phyloP scores from a whole-genome alignment of 2,888 invertebrate species.

The Silvanus unidentatus region DNA sequence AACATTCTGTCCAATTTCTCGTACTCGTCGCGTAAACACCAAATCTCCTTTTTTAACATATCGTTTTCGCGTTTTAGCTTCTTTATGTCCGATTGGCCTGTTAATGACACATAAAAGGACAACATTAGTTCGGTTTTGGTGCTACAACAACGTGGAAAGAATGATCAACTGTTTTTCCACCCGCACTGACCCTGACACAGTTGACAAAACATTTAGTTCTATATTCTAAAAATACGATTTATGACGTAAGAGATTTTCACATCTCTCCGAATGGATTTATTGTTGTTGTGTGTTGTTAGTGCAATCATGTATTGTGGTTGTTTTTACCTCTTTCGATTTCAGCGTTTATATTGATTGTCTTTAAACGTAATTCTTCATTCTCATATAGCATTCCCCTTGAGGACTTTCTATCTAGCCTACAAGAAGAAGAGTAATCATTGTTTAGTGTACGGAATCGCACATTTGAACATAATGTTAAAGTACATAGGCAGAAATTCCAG shows the following conservation, averaged over 20 bases:
- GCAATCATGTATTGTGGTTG: no score
- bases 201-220: not conserved
- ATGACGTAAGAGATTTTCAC: not conserved
- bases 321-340: slow-evolving; percentile 85
- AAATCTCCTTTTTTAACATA: slow-evolving; percentile 79
- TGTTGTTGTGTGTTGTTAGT: no score
- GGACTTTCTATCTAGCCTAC: slow-evolving; percentile 80
- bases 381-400: slow-evolving; percentile 91
- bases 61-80: slow-evolving; percentile 84
- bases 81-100: slow-evolving; percentile 85
- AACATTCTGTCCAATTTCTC: slow-evolving; percentile 78
- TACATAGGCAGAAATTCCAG: slow-evolving; percentile 12
- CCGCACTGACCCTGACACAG: not conserved
- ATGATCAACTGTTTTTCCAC: not conserved
- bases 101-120: slow-evolving; percentile 22
- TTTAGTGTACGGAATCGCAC: no score
- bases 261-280: no score
- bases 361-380: slow-evolving; percentile 82
- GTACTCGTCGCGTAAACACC: slow-evolving; percentile 81
- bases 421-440: slow-evolving; percentile 11
- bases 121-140: slow-evolving; percentile 1
- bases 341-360: slow-evolving; percentile 87
- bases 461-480: not conserved
- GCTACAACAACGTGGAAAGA: no score
- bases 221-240: slow-evolving; percentile 1